Evolutionary conservation across 2,888 invertebrate species (phyloP).

Genomic region (Heterodera filipjevi): DNA sequence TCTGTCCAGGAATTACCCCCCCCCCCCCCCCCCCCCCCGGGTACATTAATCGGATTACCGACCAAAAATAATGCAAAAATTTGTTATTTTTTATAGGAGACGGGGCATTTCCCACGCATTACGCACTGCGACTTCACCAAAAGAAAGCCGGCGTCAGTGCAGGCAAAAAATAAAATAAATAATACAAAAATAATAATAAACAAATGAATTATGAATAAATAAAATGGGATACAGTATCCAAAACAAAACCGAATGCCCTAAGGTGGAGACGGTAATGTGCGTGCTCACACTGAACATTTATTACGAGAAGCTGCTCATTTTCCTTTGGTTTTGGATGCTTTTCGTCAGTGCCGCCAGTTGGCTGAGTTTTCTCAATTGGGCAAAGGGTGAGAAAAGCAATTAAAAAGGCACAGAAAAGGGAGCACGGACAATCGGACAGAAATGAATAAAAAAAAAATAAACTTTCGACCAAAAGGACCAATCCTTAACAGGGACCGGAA

Average conservation of each 20-base stretch:
- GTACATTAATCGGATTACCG: not conserved
- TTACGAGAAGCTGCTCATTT: constrained; percentile 64
- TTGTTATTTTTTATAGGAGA: constrained; percentile 42
- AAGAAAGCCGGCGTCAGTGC: constrained; percentile 55
- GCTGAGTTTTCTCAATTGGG: constrained; percentile 55
- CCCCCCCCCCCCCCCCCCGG: not conserved
- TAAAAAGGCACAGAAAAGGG: not conserved
- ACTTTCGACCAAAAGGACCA: no score
- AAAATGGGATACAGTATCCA: no score
- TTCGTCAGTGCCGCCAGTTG: constrained; percentile 58
- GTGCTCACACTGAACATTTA: constrained; percentile 64
- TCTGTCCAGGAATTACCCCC: not conserved
- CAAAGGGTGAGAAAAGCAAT: constrained; percentile 34
- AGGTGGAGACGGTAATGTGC: constrained; percentile 63
- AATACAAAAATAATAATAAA: not conserved
- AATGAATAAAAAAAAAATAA: no score
- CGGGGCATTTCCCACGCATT: constrained; percentile 62
- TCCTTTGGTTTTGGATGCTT: constrained; percentile 64
- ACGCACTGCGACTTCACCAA: constrained; percentile 63
- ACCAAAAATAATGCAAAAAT: not conserved
- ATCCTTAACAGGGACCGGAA: no score
- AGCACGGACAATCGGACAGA: no score
- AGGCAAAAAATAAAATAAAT: constrained; percentile 38
- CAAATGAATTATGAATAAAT: no score
- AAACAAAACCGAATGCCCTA: constrained; percentile 24